phyloP scores from a whole-genome alignment of 2,888 invertebrate genomes.

The Portevinia maculata region DNA sequence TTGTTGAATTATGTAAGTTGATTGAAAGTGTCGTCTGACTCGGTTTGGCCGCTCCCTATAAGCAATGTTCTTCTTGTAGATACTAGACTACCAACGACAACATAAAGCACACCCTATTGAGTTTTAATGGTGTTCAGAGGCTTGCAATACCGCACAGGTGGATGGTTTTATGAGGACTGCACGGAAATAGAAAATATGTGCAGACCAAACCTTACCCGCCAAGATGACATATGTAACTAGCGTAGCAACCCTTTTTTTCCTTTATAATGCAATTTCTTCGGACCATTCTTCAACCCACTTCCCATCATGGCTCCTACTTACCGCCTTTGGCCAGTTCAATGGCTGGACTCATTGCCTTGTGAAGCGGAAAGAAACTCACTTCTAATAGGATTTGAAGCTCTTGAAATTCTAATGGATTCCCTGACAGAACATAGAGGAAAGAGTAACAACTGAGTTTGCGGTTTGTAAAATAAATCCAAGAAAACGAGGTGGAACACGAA shows the following conservation, averaged over 20 bases:
- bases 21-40: constrained; percentile 64
- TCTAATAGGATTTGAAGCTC: constrained; percentile 71
- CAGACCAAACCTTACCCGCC: constrained; percentile 21
- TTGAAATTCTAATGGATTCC: constrained; percentile 70
- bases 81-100: not conserved
- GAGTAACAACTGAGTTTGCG: constrained; percentile 22
- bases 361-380: constrained; percentile 58
- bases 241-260: constrained; percentile 16
- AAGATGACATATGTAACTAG: constrained; percentile 41
- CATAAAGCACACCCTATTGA: constrained; percentile 63
- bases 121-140: constrained; percentile 35
- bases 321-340: constrained; percentile 63
- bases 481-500: constrained; percentile 21
- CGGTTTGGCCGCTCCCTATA: not conserved
- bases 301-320: constrained; percentile 11
- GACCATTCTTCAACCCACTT: constrained; percentile 51
- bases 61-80: constrained; percentile 16
- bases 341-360: constrained; percentile 68
- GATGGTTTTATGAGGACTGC: constrained; percentile 35
- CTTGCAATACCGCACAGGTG: constrained; percentile 35
- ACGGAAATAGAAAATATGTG: constrained; percentile 4
- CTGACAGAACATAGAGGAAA: not conserved
- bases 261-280: constrained; percentile 42
- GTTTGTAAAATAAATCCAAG: constrained; percentile 54
- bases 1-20: constrained; percentile 43